These are phyloP conservation scores for Halisarca cf. caerulea DNA, from an alignment of 37 sponge, comb jelly and placozoan genomes.

Conservation along the genomic window DNA sequence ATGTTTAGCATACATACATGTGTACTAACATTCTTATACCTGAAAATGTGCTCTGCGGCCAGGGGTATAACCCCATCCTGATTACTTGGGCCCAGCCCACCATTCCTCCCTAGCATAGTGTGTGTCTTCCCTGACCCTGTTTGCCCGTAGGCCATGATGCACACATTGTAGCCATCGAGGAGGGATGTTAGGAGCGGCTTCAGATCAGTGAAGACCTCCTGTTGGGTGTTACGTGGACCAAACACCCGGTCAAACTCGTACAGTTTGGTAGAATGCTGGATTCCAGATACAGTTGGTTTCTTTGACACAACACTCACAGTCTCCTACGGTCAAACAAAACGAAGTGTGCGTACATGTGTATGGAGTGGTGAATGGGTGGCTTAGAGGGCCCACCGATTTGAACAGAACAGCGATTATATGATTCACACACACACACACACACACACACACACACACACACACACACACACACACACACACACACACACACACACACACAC, in stretches of 20 bases:
- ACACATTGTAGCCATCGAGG: conserved; percentile 80
- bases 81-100: not conserved
- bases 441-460: too few relatives aligned
- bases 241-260: conserved; percentile 70
- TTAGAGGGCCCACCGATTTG: too few relatives aligned
- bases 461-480: too few relatives aligned
- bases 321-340: conserved; percentile 29
- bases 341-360: too few relatives aligned
- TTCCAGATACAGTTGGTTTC: conserved; percentile 29
- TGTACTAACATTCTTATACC: too few relatives aligned
- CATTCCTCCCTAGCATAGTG: conserved; percentile 67
- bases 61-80: conserved; percentile 58
- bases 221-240: conserved; percentile 27
- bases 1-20: too few relatives aligned
- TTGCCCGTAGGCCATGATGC: conserved; percentile 81
- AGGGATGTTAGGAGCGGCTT: conserved; percentile 65
- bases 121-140: conserved; percentile 76
- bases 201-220: conserved; percentile 55
- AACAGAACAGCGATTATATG: too few relatives aligned
- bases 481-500: too few relatives aligned
- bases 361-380: too few relatives aligned
- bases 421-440: too few relatives aligned
- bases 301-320: conserved; percentile 29
- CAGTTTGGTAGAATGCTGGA: conserved; percentile 4
- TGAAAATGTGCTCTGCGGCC: conserved; percentile 58